A percentile compares a stretch with the other conserved stretches of the same genome.
Evolutionary conservation across 2,113 vertebrate genomes (phyloP).

Genomic region (Elephantulus edwardii): DNA sequence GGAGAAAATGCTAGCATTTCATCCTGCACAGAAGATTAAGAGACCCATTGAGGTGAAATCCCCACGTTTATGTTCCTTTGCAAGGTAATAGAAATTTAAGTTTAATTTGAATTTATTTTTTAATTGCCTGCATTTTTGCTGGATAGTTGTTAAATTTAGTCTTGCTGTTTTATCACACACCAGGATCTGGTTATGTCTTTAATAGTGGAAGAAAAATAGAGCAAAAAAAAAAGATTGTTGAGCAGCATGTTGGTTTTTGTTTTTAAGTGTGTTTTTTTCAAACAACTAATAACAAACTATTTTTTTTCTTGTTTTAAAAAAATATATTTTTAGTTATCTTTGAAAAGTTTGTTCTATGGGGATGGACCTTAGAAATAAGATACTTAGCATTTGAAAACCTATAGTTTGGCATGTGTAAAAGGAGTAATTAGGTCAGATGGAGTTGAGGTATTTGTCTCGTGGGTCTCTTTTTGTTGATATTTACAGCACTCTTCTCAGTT

Average conservation of each 20-base stretch:
- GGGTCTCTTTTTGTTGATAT: too few relatives aligned
- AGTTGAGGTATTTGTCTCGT: too few relatives aligned
- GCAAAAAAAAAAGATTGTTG: background rate
- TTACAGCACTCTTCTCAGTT: too few relatives aligned
- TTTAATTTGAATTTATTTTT: slow-evolving; percentile 30
- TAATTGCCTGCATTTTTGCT: background rate
- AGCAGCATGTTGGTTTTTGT: too few relatives aligned
- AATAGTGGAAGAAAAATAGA: background rate
- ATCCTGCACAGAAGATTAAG: background rate
- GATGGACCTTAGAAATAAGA: background rate
- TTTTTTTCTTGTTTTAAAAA: background rate
- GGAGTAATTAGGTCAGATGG: too few relatives aligned
- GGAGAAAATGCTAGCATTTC: background rate
- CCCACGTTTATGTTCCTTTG: slow-evolving; percentile 1
- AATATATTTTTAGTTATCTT: slow-evolving; percentile 33
- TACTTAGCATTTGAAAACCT: slow-evolving; percentile 40
- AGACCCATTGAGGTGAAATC: background rate
- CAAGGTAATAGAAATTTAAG: slow-evolving; percentile 1
- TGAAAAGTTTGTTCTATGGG: slow-evolving; percentile 15
- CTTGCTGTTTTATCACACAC: background rate
- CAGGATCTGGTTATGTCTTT: background rate
- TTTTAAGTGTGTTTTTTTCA: slow-evolving; percentile 32
- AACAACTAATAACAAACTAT: too few relatives aligned
- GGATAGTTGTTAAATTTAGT: slow-evolving; percentile 17
- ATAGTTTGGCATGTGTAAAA: background rate